Base-by-base conservation (phyloP, 2,113 vertebrate species). In the Cricetomys ansorgei region DNA sequence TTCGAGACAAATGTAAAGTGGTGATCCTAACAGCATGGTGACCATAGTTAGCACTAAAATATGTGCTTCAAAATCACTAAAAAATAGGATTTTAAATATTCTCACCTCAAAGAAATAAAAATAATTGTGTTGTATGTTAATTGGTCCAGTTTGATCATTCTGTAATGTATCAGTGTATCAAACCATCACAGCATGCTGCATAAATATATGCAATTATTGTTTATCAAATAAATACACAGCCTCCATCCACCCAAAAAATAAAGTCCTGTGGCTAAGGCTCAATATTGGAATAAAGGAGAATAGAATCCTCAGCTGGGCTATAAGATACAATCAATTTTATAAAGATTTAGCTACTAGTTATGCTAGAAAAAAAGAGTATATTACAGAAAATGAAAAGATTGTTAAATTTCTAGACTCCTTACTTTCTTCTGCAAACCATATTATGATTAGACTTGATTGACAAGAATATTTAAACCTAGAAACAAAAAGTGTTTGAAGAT, bases 391-490 rank as follows among this genome's bases (percentile, higher is more conserved):
- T 75, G 50, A 72, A 6, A 95, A 92, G 67, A 75, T 0, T 88
- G 37, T 77, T 88, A 73, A 95, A 87, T 11, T 65, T 55, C 12
- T 34, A 83, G 67, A 25, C n/a, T n/a, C 53, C 83, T 91, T 89
- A 72, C 75, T 89, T 67, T 96, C 83, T 92, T 62, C 48, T 43
- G 64, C 57, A 88, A 91, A 80, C 23, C 69, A 8, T 48, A 73
- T 89, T 91, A 64, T 64, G 37, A 91, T 69, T 83, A 53, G 45
- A 67, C 59, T 75, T 94, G 89, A 96, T 10, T 80, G 67, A 72
- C 59, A 95, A 86, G 76, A 81, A 15, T 72, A 92, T 93, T 94
- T 93, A 92, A 96, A 95, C 76, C 31, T 62, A 94, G 48, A 97
- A 94, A 91, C 77, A 83, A 95, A 95, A 89, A 7, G 17, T 92